Percentiles rank a stretch among this genome's conserved stretches.
phyloP scores from a whole-genome alignment of 2,888 invertebrate species.

The Prostheceraeus crozeri region DNA sequence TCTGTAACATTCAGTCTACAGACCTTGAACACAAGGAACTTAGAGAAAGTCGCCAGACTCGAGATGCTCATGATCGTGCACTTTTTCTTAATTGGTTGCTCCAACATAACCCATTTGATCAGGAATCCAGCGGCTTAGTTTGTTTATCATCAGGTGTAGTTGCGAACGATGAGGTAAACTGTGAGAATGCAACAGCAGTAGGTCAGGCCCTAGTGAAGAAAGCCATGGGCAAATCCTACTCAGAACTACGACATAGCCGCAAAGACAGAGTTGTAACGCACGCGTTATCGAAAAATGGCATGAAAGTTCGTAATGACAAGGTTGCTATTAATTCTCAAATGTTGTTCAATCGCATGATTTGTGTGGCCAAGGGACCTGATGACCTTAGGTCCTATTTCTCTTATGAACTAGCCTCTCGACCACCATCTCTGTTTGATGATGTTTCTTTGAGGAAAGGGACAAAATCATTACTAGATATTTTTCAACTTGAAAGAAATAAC shows the following conservation, averaged over 20 bases:
- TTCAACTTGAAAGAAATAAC: constrained; percentile 26
- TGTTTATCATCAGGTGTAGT: constrained; percentile 25
- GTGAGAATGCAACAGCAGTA: constrained; percentile 23
- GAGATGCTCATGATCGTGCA: not conserved
- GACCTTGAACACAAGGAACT: constrained; percentile 22
- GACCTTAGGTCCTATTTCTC: constrained; percentile 31
- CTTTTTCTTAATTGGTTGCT: constrained; percentile 15
- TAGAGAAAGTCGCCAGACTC: constrained; percentile 48
- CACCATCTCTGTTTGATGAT: constrained; percentile 36
- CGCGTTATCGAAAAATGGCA: constrained; percentile 1
- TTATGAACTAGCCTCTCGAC: constrained; percentile 38
- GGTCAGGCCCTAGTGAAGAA: constrained; percentile 11
- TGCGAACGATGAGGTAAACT: constrained; percentile 26
- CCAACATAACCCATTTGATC: constrained; percentile 20
- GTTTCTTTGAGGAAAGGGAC: constrained; percentile 34
- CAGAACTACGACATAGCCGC: constrained; percentile 22
- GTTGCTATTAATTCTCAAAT: constrained; percentile 10
- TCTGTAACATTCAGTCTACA: constrained; percentile 26
- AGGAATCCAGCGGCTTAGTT: constrained; percentile 4
- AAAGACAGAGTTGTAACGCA: constrained; percentile 23
- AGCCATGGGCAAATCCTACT: no score
- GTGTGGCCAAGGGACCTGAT: constrained; percentile 35
- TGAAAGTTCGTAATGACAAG: constrained; percentile 20
- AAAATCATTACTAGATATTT: constrained; percentile 35
- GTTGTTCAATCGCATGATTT: constrained; percentile 33